phyloP scores from a whole-genome alignment of 2,113 vertebrate genomes.

The Melospiza melodia region DNA sequence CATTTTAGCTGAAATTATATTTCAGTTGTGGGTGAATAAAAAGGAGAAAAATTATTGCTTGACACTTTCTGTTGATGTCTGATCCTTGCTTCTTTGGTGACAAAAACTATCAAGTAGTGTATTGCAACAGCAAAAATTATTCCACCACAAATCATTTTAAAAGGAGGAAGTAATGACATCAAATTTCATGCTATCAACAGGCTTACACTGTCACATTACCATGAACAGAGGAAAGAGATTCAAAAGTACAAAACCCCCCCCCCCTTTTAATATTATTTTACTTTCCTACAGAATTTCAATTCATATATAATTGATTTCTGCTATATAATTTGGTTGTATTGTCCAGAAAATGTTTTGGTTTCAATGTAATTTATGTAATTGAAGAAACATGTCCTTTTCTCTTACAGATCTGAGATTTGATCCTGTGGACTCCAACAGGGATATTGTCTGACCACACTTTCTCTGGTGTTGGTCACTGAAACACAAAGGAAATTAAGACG shows the following conservation, averaged over 20 bases:
- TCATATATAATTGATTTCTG: not conserved
- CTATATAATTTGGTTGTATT: not conserved
- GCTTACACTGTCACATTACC: not conserved
- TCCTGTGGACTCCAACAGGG: not conserved
- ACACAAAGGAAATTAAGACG: not conserved
- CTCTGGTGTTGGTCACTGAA: not conserved
- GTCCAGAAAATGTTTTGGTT: not conserved
- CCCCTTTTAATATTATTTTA: not conserved
- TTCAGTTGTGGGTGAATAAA: not conserved
- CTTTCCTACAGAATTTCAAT: not conserved
- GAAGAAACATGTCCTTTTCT: not conserved
- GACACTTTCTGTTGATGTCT: not conserved
- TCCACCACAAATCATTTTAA: not conserved
- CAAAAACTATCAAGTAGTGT: not conserved
- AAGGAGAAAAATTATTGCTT: not conserved
- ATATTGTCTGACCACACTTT: not conserved
- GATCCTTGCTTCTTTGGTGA: not conserved
- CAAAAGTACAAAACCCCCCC: not conserved
- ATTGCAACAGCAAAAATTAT: not conserved
- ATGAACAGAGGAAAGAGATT: not conserved
- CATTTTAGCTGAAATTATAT: not conserved
- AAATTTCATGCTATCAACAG: not conserved
- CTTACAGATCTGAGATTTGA: not conserved
- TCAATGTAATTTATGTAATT: not conserved
- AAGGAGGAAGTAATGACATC: not conserved